Percentiles rank a stretch among this genome's conserved stretches.
Conservation (phyloP, 1,140 invertebrate species). For the Leptopilina boulardi region DNA sequence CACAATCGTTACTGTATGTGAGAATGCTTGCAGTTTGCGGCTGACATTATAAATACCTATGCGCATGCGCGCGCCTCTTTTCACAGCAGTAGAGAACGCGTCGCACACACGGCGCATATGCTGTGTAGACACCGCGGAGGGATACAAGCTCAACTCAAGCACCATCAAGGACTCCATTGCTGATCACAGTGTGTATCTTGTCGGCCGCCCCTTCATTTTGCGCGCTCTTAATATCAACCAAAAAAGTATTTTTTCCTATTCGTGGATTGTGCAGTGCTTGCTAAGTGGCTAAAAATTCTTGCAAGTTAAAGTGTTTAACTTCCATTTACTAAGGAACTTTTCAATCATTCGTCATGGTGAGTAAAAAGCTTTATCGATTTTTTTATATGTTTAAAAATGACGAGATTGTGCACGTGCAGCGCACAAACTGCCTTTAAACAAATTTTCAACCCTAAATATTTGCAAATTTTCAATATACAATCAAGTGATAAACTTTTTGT, state of each 20-base stretch:
- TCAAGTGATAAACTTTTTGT: too few relatives aligned
- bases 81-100: not conserved
- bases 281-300: slow-evolving; percentile 29
- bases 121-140: slow-evolving; percentile 63
- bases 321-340: not conserved
- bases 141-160: slow-evolving; percentile 63
- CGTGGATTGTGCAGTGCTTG: slow-evolving; percentile 23
- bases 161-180: slow-evolving; percentile 71
- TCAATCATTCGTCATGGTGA: slow-evolving; percentile 10
- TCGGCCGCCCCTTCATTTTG: slow-evolving; percentile 51
- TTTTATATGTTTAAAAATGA: slow-evolving; percentile 33
- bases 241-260: slow-evolving; percentile 44
- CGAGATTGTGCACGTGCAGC: slow-evolving; percentile 21
- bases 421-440: not conserved
- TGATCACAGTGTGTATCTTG: slow-evolving; percentile 69
- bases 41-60: not conserved
- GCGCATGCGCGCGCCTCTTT: not conserved
- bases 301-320: not conserved
- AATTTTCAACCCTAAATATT: not conserved
- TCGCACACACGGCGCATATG: not conserved
- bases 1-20: not conserved
- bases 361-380: slow-evolving; percentile 16
- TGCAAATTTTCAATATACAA: not conserved
- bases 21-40: not conserved
- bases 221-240: slow-evolving; percentile 19